Conservation (phyloP, 1,140 invertebrate species). For the Drosophila pallidifrons region DNA sequence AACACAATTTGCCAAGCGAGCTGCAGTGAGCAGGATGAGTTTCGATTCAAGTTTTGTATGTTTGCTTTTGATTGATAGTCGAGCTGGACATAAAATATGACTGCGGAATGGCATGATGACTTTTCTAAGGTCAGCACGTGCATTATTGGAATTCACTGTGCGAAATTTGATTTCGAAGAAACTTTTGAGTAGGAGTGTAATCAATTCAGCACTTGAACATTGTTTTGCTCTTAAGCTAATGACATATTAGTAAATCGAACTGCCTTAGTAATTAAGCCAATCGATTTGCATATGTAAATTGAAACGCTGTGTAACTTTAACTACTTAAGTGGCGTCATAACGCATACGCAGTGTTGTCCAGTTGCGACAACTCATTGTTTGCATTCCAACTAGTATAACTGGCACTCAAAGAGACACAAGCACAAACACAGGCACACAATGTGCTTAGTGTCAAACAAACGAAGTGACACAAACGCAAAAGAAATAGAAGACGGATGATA, state of each 20-base stretch:
- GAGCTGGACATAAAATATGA: slow-evolving; percentile 19
- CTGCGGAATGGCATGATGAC: not conserved
- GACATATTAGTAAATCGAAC: not conserved
- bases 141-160: not conserved
- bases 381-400: slow-evolving; percentile 27
- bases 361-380: slow-evolving; percentile 24
- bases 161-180: slow-evolving; percentile 1
- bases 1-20: slow-evolving; percentile 35
- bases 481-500: slow-evolving; percentile 25
- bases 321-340: slow-evolving; percentile 47
- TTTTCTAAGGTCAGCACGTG: slow-evolving; percentile 6
- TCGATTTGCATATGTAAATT: slow-evolving; percentile 8
- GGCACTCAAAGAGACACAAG: slow-evolving; percentile 40
- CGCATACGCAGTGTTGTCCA: slow-evolving; percentile 65
- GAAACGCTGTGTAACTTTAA: slow-evolving; percentile 17
- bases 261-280: slow-evolving; percentile 9
- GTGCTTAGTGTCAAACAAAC: slow-evolving; percentile 18
- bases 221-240: not conserved
- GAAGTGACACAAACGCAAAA: slow-evolving; percentile 21
- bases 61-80: slow-evolving; percentile 31
- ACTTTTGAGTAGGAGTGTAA: not conserved
- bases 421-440: slow-evolving; percentile 6
- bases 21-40: slow-evolving; percentile 6
- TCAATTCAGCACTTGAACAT: slow-evolving; percentile 2
- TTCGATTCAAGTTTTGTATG: not conserved